A percentile compares a stretch with the other conserved stretches of the same genome.
Evolutionary conservation across 1,140 invertebrate genomes (phyloP).

Genomic region (Trichomalopsis sarcophagae): DNA sequence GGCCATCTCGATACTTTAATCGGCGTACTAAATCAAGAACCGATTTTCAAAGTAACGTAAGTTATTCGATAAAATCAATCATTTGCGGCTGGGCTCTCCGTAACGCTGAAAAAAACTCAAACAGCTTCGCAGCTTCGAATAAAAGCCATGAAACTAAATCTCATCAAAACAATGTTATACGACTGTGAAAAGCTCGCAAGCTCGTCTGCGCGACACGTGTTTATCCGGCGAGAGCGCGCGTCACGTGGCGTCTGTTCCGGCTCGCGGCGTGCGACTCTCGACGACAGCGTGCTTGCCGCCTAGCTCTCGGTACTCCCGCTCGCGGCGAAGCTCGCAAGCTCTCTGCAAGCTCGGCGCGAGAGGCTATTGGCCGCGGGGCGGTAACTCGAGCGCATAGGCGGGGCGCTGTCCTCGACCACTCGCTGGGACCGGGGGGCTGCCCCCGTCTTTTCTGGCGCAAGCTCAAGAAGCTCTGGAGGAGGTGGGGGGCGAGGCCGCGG

Average conservation of each 20-base stretch:
- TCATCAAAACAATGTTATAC: no score
- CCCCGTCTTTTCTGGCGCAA: slow-evolving; percentile 50
- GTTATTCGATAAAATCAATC: no score
- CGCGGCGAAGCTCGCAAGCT: slow-evolving; percentile 51
- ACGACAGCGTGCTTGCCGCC: neutral
- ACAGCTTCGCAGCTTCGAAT: no score
- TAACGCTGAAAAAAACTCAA: no score
- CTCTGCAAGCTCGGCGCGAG: slow-evolving; percentile 39
- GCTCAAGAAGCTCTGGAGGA: neutral
- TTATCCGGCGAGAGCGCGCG: slow-evolving; percentile 66
- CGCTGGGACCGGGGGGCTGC: slow-evolving; percentile 67
- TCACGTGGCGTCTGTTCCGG: slow-evolving; percentile 73
- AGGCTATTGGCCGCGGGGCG: slow-evolving; percentile 71
- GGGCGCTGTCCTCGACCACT: slow-evolving; percentile 65
- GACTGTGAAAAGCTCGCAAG: slow-evolving; percentile 45
- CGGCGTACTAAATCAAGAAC: neutral
- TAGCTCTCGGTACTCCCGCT: slow-evolving; percentile 28
- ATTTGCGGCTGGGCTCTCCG: no score
- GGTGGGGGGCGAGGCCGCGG: slow-evolving; percentile 20
- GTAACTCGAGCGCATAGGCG: slow-evolving; percentile 71
- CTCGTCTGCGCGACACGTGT: slow-evolving; percentile 69
- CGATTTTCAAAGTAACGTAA: no score
- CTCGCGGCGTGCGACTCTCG: slow-evolving; percentile 59
- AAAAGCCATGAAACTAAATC: no score
- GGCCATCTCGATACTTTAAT: neutral